These are phyloP conservation scores for Chromis chromis DNA, from an alignment of 2,797 vertebrate genomes.

Conservation along the genomic window DNA sequence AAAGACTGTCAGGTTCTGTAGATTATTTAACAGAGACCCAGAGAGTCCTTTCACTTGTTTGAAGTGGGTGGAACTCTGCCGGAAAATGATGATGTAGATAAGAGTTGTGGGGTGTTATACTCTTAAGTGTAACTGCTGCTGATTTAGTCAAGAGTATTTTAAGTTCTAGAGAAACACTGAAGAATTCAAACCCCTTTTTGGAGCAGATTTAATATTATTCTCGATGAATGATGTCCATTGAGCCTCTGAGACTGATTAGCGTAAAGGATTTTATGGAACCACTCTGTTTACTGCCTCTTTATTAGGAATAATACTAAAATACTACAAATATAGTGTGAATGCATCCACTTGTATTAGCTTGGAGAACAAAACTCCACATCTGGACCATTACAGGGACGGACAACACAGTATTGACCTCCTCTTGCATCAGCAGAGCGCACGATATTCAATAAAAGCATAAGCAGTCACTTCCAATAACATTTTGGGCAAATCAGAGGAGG, in stretches of 20 bases:
- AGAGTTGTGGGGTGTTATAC: too few species aligned
- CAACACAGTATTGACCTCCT: slow-evolving; percentile 58
- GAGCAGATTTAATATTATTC: not conserved
- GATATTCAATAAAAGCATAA: slow-evolving; percentile 63
- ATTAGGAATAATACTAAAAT: not conserved
- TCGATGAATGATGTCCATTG: not conserved
- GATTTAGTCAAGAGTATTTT: not conserved
- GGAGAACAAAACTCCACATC: slow-evolving; percentile 23
- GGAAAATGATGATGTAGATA: too few species aligned
- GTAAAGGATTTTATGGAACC: slow-evolving; percentile 19
- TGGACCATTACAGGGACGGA: slow-evolving; percentile 27
- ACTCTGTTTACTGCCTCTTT: not conserved
- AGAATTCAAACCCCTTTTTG: not conserved
- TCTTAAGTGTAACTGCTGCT: not conserved
- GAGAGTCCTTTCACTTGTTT: too few species aligned
- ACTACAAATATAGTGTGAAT: slow-evolving; percentile 6
- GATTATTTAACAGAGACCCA: too few species aligned
- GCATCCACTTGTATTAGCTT: slow-evolving; percentile 13
- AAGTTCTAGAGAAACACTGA: not conserved
- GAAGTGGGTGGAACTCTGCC: too few species aligned
- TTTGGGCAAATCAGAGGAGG: slow-evolving; percentile 45
- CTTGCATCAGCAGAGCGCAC: slow-evolving; percentile 39
- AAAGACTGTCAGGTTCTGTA: too few species aligned
- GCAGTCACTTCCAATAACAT: slow-evolving; percentile 52
- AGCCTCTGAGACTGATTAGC: not conserved